These are phyloP conservation scores for Anguilla anguilla DNA, from an alignment of 2,797 vertebrate species.

Conservation along the genomic window DNA sequence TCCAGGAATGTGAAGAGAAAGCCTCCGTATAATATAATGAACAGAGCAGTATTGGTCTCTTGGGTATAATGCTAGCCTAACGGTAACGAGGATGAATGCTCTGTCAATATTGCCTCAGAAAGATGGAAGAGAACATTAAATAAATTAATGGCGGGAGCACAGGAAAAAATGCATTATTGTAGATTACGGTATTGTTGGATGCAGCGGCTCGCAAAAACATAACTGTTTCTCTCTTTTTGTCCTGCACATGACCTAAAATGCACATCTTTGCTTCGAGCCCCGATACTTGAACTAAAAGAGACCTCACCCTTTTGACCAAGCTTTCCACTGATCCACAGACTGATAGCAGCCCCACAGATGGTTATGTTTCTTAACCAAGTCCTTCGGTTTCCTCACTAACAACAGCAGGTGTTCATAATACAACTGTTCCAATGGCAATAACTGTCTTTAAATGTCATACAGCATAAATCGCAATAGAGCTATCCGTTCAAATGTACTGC, in stretches of 20 bases:
- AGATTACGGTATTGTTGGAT: not conserved
- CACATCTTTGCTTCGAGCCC: not conserved
- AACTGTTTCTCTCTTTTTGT: not conserved
- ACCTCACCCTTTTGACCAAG: not conserved
- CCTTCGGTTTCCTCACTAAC: not conserved
- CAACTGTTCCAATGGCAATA: too few species aligned
- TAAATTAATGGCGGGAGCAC: not conserved
- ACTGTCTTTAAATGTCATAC: not conserved
- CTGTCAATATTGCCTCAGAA: not conserved
- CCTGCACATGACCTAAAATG: not conserved
- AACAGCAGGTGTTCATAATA: not conserved
- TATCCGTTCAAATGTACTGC: not conserved
- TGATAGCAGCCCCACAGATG: not conserved
- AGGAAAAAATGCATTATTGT: not conserved
- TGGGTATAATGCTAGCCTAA: not conserved
- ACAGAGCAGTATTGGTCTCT: not conserved
- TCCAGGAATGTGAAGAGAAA: not conserved
- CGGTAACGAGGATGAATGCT: not conserved
- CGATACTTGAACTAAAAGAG: not conserved
- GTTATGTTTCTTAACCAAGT: not conserved
- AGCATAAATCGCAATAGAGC: not conserved
- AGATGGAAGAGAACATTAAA: not conserved
- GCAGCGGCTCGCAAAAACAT: not conserved
- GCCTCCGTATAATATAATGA: not conserved
- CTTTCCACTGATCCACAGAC: not conserved